phyloP scores from a whole-genome alignment of 2,113 vertebrate species.

The Drymodes brunneopygia region DNA sequence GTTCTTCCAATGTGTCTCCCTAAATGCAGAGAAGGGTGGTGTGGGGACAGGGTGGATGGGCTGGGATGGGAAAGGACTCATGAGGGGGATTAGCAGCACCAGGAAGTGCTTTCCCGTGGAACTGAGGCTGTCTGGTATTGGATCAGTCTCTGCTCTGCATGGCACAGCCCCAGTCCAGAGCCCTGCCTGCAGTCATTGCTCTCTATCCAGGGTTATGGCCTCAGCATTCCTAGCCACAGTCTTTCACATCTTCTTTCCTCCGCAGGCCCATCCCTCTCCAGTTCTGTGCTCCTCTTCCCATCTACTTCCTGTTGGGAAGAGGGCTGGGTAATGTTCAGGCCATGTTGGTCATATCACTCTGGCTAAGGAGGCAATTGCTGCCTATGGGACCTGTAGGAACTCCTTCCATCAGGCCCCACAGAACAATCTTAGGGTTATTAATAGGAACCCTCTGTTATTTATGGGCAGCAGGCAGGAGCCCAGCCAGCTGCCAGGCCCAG shows the following conservation, averaged over 20 bases:
- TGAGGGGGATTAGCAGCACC: background rate
- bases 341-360: fast-evolving
- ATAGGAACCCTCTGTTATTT: background rate
- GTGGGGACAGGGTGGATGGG: background rate
- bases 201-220: background rate
- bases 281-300: background rate
- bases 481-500: background rate
- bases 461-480: background rate
- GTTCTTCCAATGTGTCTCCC: background rate
- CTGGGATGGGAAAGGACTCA: background rate
- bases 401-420: background rate
- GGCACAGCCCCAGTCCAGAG: background rate
- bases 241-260: background rate
- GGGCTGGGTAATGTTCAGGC: background rate
- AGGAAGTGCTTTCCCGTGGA: background rate
- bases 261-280: background rate
- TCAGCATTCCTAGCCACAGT: background rate
- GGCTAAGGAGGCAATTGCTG: fast-evolving
- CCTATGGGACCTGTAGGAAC: background rate
- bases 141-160: background rate
- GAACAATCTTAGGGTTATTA: background rate
- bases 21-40: background rate
- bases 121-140: background rate
- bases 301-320: background rate
- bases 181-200: background rate